Conservation (phyloP, 1,140 invertebrate species). For the Cecropterus lyciades region DNA sequence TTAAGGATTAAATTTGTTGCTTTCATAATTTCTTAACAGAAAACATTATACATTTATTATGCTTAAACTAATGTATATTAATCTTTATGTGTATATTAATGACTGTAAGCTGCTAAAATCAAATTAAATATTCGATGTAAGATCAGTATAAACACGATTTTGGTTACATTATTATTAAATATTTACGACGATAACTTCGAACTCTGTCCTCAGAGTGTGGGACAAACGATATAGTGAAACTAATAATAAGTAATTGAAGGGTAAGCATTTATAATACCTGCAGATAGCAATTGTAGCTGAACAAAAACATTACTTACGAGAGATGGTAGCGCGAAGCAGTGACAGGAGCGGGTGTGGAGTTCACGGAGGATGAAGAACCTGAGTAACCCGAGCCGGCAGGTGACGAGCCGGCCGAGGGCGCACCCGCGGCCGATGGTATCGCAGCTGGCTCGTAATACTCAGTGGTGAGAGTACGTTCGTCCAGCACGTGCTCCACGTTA, state of each 20-base stretch:
- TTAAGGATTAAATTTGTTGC: too few species aligned
- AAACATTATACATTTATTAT: too few species aligned
- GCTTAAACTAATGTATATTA: too few species aligned
- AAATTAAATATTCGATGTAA: too few species aligned
- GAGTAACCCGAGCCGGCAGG: slow-evolving; percentile 85
- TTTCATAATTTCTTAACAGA: too few species aligned
- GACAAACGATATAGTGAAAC: not conserved
- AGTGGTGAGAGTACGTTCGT: slow-evolving; percentile 93
- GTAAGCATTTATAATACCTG: slow-evolving; percentile 41
- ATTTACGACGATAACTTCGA: not conserved
- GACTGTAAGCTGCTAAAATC: too few species aligned
- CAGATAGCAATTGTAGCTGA: slow-evolving; percentile 49
- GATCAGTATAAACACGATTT: too few species aligned
- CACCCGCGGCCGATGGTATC: slow-evolving; percentile 85
- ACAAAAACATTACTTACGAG: slow-evolving; percentile 66
- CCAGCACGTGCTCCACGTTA: slow-evolving; percentile 94
- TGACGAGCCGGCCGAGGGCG: slow-evolving; percentile 83
- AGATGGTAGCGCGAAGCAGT: slow-evolving; percentile 81
- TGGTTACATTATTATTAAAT: too few species aligned
- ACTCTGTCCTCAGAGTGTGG: not conserved
- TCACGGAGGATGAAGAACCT: slow-evolving; percentile 86
- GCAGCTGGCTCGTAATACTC: slow-evolving; percentile 96
- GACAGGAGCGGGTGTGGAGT: slow-evolving; percentile 79
- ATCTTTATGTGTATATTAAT: too few species aligned
- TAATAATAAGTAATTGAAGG: not conserved